These are phyloP conservation scores for Lepidonotus clava DNA, from an alignment of 2,888 invertebrate genomes.

Conservation along the genomic window DNA sequence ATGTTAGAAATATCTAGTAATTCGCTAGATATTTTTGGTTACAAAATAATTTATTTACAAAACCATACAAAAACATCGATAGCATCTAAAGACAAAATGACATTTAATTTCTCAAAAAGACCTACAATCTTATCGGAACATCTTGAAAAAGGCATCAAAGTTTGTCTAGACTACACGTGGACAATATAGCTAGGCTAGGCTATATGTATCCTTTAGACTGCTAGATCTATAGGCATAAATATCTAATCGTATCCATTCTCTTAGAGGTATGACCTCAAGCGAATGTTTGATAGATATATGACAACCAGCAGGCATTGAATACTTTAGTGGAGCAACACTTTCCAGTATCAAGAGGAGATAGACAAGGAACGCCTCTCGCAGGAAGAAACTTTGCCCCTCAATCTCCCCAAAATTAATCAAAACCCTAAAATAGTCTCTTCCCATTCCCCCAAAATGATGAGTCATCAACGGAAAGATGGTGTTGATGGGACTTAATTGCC, in stretches of 20 bases:
- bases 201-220: not conserved
- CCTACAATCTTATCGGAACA: not conserved
- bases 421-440: not conserved
- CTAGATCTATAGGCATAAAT: not conserved
- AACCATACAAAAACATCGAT: not conserved
- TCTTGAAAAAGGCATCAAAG: not conserved
- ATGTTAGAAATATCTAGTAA: constrained; percentile 19
- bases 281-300: constrained; percentile 13
- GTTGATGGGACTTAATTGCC: constrained; percentile 8
- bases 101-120: constrained; percentile 2
- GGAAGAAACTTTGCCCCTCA: not conserved
- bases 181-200: constrained; percentile 18
- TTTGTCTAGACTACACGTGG: constrained; percentile 26
- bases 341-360: not conserved
- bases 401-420: not conserved
- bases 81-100: not conserved
- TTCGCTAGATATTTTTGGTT: constrained; percentile 24
- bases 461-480: constrained; percentile 25
- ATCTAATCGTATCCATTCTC: constrained; percentile 34
- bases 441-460: not conserved
- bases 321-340: not conserved
- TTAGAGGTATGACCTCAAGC: not conserved
- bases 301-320: not conserved
- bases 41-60: not conserved
- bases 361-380: not conserved